These are phyloP conservation scores for Falco novaeseelandiae DNA, from an alignment of 2,797 vertebrate genomes.

Conservation along the genomic window DNA sequence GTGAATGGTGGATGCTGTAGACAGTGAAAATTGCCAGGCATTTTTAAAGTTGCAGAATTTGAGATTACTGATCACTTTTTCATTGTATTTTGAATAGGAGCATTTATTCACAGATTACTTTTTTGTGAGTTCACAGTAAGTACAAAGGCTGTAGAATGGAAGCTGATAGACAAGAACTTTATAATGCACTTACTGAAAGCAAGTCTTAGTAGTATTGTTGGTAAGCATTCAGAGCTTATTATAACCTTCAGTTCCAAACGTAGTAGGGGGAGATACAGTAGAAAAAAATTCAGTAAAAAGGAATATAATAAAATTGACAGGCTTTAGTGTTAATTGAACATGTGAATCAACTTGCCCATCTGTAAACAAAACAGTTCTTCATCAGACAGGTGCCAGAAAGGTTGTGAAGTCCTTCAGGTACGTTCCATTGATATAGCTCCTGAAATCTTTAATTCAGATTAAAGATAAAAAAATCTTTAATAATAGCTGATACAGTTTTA, in stretches of 20 bases:
- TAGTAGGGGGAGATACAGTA: background rate
- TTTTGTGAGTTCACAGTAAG: background rate
- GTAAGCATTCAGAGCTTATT: background rate
- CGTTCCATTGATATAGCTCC: background rate
- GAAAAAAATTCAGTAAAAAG: background rate
- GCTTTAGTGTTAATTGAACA: background rate
- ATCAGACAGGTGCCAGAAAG: background rate
- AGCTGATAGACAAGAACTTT: background rate
- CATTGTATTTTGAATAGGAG: background rate
- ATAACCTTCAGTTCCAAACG: background rate
- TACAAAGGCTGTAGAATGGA: background rate
- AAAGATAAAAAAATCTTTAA: background rate
- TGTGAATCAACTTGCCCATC: background rate
- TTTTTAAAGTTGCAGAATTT: background rate
- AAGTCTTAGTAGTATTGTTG: background rate
- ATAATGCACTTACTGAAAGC: background rate
- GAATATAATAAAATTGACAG: background rate
- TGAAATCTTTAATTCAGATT: background rate
- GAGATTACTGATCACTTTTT: background rate
- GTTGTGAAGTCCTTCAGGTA: background rate
- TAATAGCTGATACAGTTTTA: background rate
- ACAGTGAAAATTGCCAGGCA: background rate
- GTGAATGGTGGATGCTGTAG: background rate
- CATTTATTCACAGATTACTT: background rate
- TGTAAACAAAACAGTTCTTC: background rate